A percentile compares a stretch with the other conserved stretches of the same genome.
Evolutionary conservation across 1,140 invertebrate genomes (phyloP).

Genomic region (Conopomorpha cramerella): DNA sequence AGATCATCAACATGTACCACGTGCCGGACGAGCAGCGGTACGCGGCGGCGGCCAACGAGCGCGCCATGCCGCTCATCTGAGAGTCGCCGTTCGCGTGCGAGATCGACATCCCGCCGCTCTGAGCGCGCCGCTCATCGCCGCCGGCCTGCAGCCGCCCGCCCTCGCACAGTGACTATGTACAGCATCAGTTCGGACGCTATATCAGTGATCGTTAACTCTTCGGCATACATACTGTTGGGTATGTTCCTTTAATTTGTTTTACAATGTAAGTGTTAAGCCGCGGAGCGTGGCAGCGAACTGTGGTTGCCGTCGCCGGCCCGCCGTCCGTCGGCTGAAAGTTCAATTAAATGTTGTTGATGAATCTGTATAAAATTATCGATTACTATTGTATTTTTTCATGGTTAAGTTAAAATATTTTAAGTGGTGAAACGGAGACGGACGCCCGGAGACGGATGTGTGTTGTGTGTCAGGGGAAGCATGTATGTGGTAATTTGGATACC

Average conservation of each 20-base stretch:
- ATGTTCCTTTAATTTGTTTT: slow-evolving; percentile 56
- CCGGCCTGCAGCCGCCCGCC: slow-evolving; percentile 7
- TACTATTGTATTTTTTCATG: slow-evolving; percentile 55
- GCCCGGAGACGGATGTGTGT: slow-evolving; percentile 19
- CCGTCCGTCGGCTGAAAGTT: slow-evolving; percentile 27
- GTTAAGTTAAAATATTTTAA: slow-evolving; percentile 52
- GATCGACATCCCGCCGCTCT: slow-evolving; percentile 62
- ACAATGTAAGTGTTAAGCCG: slow-evolving; percentile 19
- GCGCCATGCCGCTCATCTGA: slow-evolving; percentile 60
- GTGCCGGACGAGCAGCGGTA: slow-evolving; percentile 61
- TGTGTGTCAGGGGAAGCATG: slow-evolving; percentile 37
- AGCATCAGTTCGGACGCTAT: slow-evolving; percentile 24
- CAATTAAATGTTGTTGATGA: slow-evolving; percentile 52
- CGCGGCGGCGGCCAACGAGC: slow-evolving; percentile 44
- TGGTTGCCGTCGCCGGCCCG: slow-evolving; percentile 36
- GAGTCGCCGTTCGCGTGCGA: slow-evolving; percentile 60
- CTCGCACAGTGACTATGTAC: slow-evolving; percentile 37
- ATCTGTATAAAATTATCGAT: slow-evolving; percentile 54
- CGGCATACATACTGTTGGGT: slow-evolving; percentile 47
- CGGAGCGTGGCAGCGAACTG: slow-evolving; percentile 14
- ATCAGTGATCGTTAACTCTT: slow-evolving; percentile 40
- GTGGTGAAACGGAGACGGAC: slow-evolving; percentile 36
- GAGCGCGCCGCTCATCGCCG: slow-evolving; percentile 38
- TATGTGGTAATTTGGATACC: slow-evolving; percentile 52
- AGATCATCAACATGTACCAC: slow-evolving; percentile 69